Percentiles rank a stretch among this genome's conserved stretches.
phyloP scores from a whole-genome alignment of 2,797 vertebrate species.

The Arrhamphus sclerolepis region DNA sequence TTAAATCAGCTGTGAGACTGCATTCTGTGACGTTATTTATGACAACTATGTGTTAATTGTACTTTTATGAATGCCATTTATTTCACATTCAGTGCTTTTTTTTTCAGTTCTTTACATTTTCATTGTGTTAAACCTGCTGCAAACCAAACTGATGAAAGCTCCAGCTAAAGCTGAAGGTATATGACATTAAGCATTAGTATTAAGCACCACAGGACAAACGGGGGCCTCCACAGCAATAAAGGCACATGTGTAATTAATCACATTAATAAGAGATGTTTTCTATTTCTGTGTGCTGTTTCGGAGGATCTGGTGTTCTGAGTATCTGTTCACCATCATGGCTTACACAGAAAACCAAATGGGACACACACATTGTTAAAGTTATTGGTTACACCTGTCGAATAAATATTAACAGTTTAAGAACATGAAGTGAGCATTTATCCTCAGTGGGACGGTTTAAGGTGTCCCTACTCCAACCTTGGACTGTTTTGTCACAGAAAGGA shows the following conservation, averaged over 20 bases:
- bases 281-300: background rate
- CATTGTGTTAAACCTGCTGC: too few species aligned
- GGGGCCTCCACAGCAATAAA: background rate
- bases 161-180: background rate
- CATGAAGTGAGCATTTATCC: too few species aligned
- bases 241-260: background rate
- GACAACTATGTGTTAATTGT: too few species aligned
- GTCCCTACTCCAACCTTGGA: too few species aligned
- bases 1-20: too few species aligned
- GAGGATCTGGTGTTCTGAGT: background rate
- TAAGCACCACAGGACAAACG: background rate
- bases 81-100: too few species aligned
- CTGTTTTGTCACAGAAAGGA: background rate
- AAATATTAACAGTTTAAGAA: too few species aligned
- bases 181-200: background rate
- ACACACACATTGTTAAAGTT: too few species aligned
- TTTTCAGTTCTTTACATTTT: too few species aligned
- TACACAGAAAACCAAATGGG: background rate
- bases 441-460: background rate
- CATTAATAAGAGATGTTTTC: background rate
- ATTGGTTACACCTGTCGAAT: background rate
- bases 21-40: too few species aligned
- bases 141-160: background rate
- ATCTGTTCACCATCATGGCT: too few species aligned
- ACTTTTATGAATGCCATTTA: too few species aligned